Evolutionary conservation across 1,140 invertebrate species (phyloP).

Genomic region (Drosophila truncata): DNA sequence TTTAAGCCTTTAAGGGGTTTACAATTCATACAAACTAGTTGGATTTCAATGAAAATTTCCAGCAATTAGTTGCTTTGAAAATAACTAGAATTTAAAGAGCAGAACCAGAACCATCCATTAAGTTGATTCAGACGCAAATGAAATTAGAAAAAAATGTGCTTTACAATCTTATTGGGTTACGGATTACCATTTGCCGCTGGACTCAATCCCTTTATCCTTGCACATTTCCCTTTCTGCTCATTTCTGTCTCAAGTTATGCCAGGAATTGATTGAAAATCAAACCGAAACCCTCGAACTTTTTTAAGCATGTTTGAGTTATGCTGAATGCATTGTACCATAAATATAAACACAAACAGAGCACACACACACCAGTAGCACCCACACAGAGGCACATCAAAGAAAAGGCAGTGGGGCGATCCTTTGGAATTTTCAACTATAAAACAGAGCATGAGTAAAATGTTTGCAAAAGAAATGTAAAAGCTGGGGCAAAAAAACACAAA

Average conservation of each 20-base stretch:
- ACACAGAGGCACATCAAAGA: slow-evolving; percentile 60
- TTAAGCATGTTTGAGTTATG: slow-evolving; percentile 76
- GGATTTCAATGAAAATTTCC: too few species aligned
- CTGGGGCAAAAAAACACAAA: slow-evolving; percentile 67
- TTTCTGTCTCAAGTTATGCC: slow-evolving; percentile 6
- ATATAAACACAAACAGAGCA: slow-evolving; percentile 61
- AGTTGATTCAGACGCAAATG: neutral
- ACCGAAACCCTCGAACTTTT: slow-evolving; percentile 71
- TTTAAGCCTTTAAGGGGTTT: neutral
- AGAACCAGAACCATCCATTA: neutral
- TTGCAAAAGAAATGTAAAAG: slow-evolving; percentile 55
- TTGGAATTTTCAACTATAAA: slow-evolving; percentile 57
- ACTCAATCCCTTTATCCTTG: slow-evolving; percentile 3
- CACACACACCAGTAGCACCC: slow-evolving; percentile 9
- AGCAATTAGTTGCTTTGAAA: neutral
- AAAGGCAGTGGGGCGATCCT: slow-evolving; percentile 37
- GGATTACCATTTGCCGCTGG: neutral
- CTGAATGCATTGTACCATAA: slow-evolving; percentile 79
- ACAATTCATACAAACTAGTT: neutral
- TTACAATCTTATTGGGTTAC: neutral
- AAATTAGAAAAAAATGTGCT: neutral
- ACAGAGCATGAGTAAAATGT: slow-evolving; percentile 53
- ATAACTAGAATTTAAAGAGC: neutral
- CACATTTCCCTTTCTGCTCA: slow-evolving; percentile 6
- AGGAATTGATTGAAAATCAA: slow-evolving; percentile 76